Evolutionary conservation across 2,797 vertebrate genomes (phyloP), one percentile per base, ranked within the genome.

Genomic region (Schizothorax lantsangensis): DNA sequence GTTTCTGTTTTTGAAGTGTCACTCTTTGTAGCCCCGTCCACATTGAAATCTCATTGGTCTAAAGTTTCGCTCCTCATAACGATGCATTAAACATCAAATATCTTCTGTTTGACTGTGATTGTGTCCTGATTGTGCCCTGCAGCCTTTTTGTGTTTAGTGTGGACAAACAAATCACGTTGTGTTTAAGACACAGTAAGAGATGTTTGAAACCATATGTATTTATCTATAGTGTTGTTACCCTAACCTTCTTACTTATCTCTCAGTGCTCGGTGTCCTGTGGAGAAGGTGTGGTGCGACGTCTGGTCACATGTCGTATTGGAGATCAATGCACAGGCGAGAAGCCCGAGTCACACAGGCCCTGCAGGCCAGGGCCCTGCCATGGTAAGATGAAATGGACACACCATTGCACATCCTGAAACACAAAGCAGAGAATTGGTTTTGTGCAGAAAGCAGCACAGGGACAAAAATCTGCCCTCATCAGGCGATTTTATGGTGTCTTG

Each of bases 181-280:
- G 40, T 47, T 45, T 73, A 73, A n/a, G 4, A 74, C 7, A 72
- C 2, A 21, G 2, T 74, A 26, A 21, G 19, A 52, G 45, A 52
- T 75, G 8, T 52, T 49, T 45, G 2, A 72, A 52, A 43, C 43
- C 9, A 43, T 43, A 43, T 43, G 12, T 19, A 21, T 45, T 11
- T 64, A 17, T 64, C 21, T 49, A 14, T 59, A n/a, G 10, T 59
- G 23, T 52, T n/a, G 45, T 36, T 54, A 26, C 26, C n/a, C 11
- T 69, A 11, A 43, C 19, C 6, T 5, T 54, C 6, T 45, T 19
- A 23, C 17, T 66, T 12, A 30, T 86, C 40, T n/a, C 59, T 49
- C 72, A 99, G 98, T 99, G 98, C 86, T 99, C 98, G 0, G 97
- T 98, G 88, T 97, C 96, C 43, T 99, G 98, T 0, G 98, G 97